Evolutionary conservation across 2,888 invertebrate species (phyloP), one percentile per base, ranked within the genome.

Genomic region (Caenorhabditis doughertyi): DNA sequence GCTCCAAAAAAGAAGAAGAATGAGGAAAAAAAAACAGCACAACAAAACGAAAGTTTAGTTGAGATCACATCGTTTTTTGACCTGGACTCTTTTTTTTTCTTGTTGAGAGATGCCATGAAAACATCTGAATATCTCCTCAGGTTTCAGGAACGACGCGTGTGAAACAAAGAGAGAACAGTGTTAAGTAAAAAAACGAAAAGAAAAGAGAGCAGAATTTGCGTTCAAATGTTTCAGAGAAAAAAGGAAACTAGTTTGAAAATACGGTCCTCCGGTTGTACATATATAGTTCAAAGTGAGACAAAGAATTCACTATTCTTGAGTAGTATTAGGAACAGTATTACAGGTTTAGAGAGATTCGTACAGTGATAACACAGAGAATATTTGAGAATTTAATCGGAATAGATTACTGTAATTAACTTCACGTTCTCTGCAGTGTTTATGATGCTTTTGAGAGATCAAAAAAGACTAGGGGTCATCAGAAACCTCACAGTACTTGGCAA

Each of bases 71-170:
- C 27, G 60, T 39, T 51, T 72, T 62, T 73, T 73, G 73, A 73
- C 73, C 73, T 64, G 53, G 25, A 51, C 42, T 62, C 72, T 62
- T 55, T 39, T 39, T 39, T 39, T 39, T 39, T 13, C 13, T 39
- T 39, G 39, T 16, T 73, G 32, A 32, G 21, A 53, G 62, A 35
- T 18, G n/a, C 39, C 73, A 60, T 29, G 21, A 73, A 73, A 73
- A 64, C 29, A 64, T 47, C 23, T 25, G 62, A 39, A 64, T 73
- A 58, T 58, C 58, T 73, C 39, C 73, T 73, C 73, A 65, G 64
- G 73, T 73, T 73, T 56, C 73, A 73, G 42, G 64, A 42, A 73
- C 62, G 47, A 44, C 9, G 44, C 44, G 62, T 62, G 42, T 55
- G 68, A n/a, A n/a, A 55, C 68, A 67, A 11, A 29, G n/a, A 32